Conservation (phyloP, 2,888 invertebrate genomes). For the Mesorhabditis sp. region DNA sequence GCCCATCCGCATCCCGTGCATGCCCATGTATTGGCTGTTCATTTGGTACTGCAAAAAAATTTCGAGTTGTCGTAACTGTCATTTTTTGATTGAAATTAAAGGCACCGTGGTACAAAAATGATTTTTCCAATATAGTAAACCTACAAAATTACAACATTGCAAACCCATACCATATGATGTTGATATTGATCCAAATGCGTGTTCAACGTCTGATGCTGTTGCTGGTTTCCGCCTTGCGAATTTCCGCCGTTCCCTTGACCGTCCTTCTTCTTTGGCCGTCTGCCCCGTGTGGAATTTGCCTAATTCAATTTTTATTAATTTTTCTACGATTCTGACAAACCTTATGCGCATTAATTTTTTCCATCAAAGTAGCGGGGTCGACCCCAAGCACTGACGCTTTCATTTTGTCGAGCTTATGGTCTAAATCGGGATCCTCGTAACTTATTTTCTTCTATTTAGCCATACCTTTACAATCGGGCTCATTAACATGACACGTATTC, state of each 20-base stretch:
- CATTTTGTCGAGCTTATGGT: constrained; percentile 37
- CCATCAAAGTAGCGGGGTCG: constrained; percentile 30
- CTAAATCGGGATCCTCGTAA: constrained; percentile 23
- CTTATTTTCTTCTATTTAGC: background rate
- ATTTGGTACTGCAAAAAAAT: background rate
- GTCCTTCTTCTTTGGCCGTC: constrained; percentile 34
- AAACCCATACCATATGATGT: background rate
- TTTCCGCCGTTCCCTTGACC: constrained; percentile 9
- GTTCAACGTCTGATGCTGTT: background rate
- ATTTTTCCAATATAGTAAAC: too few species aligned
- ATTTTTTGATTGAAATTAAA: background rate
- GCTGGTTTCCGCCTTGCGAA: background rate
- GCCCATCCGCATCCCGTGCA: background rate
- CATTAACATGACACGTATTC: constrained; percentile 38
- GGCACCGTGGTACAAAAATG: too few species aligned
- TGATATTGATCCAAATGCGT: background rate
- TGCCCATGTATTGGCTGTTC: background rate
- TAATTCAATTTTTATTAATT: background rate
- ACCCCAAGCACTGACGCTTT: constrained; percentile 38
- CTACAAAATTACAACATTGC: too few species aligned
- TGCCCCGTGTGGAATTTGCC: constrained; percentile 37
- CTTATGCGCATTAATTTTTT: constrained; percentile 33
- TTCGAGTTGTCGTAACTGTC: background rate
- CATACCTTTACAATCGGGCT: constrained; percentile 32
- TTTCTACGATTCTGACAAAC: constrained; percentile 7